Conservation (phyloP, 1,140 invertebrate genomes). For the Drosophila tristis region DNA sequence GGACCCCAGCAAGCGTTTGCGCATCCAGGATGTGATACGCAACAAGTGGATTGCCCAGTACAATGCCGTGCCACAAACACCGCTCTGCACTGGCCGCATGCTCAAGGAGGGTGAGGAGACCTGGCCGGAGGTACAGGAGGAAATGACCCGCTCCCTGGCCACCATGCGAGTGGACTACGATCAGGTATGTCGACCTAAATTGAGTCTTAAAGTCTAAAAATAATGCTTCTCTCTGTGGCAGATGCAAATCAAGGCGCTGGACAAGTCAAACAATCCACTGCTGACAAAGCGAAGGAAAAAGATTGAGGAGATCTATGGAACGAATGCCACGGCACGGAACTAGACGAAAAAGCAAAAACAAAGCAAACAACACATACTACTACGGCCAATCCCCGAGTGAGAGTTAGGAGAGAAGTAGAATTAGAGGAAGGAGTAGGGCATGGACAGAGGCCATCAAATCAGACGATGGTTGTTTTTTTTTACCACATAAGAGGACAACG, state of each 20-base stretch:
- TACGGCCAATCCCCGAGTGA: constrained; percentile 18
- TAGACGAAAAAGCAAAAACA: constrained; percentile 1
- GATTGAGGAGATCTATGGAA: constrained; percentile 74
- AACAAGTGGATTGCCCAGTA: constrained; percentile 97
- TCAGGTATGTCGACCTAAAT: constrained; percentile 84
- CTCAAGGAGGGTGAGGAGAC: constrained; percentile 95
- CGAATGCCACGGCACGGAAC: constrained; percentile 36
- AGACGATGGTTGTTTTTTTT: constrained; percentile 2
- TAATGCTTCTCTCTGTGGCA: constrained; percentile 59
- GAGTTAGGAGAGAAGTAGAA: neutral
- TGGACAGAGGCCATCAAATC: constrained; percentile 9
- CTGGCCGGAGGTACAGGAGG: constrained; percentile 99
- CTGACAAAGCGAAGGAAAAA: constrained; percentile 93
- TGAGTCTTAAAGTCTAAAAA: neutral
- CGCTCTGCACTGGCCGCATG: constrained; percentile 94
- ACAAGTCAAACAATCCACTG: constrained; percentile 95
- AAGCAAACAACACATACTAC: constrained; percentile 16
- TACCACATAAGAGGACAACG: constrained; percentile 38
- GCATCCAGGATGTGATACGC: constrained; percentile 95
- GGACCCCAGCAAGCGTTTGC: constrained; percentile 94
- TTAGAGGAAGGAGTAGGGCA: neutral
- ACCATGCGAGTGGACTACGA: constrained; percentile 99
- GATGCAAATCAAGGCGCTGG: constrained; percentile 94
- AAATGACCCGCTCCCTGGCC: constrained; percentile 98
- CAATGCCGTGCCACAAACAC: constrained; percentile 95